phyloP scores from a whole-genome alignment of 2,888 invertebrate species.

The Xanthostigma xanthostigma region DNA sequence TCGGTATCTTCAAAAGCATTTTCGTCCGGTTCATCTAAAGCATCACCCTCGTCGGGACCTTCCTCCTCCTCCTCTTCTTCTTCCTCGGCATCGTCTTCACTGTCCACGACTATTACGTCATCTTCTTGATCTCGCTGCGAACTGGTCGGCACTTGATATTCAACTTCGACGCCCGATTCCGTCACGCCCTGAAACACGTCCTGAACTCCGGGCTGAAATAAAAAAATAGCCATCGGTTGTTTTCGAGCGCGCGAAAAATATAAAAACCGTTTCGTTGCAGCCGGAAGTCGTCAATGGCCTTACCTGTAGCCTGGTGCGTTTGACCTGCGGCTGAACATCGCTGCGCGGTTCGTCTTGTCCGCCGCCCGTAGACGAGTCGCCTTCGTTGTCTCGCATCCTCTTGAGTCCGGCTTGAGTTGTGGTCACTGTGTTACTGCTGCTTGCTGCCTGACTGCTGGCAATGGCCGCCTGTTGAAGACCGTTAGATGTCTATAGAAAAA shows the following conservation, averaged over 20 bases:
- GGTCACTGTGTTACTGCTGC: slow-evolving; percentile 50
- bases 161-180: slow-evolving; percentile 49
- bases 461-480: background rate
- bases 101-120: slow-evolving; percentile 65
- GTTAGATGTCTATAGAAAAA: too few species aligned
- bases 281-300: too few species aligned
- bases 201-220: slow-evolving; percentile 4
- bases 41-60: slow-evolving; percentile 37
- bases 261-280: too few species aligned
- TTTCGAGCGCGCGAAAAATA: too few species aligned
- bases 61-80: slow-evolving; percentile 32
- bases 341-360: slow-evolving; percentile 28
- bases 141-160: slow-evolving; percentile 73
- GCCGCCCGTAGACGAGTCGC: slow-evolving; percentile 31
- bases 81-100: slow-evolving; percentile 57
- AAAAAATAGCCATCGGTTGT: background rate
- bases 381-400: slow-evolving; percentile 38
- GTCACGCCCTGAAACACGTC: slow-evolving; percentile 33
- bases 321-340: slow-evolving; percentile 30
- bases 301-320: slow-evolving; percentile 39
- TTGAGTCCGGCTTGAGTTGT: slow-evolving; percentile 49
- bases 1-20: slow-evolving; percentile 32
- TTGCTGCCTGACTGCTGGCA: slow-evolving; percentile 28
- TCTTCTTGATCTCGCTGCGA: slow-evolving; percentile 78
- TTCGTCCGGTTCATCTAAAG: slow-evolving; percentile 38